These are phyloP conservation scores for Eurytoma californica DNA, from an alignment of 2,888 invertebrate genomes.

Conservation along the genomic window DNA sequence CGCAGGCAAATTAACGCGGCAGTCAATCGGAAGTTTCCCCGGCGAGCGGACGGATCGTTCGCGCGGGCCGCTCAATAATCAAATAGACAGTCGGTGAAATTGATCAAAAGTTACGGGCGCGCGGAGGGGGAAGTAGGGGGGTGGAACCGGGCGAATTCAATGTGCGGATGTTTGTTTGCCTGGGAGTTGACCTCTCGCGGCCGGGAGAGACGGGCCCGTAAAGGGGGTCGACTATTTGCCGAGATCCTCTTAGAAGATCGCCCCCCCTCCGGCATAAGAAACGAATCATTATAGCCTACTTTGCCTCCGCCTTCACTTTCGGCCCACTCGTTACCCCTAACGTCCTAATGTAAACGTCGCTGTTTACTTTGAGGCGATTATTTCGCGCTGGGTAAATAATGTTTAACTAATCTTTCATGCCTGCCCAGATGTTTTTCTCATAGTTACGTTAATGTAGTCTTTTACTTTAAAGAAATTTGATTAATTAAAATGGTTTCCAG, in stretches of 20 bases:
- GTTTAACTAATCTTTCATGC: constrained; percentile 4
- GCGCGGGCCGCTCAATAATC: constrained; percentile 37
- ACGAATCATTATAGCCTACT: constrained; percentile 19
- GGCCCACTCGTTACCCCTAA: neutral
- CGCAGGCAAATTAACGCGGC: neutral
- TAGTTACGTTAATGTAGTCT: no score
- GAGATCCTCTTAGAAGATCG: constrained; percentile 19
- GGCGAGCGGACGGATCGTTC: neutral
- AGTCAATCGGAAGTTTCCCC: neutral
- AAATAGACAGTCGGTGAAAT: constrained; percentile 44
- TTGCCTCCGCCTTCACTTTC: neutral
- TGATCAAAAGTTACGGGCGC: constrained; percentile 39
- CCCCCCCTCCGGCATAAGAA: neutral
- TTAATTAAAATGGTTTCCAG: no score
- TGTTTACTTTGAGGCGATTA: constrained; percentile 1
- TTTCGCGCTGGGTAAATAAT: constrained; percentile 1
- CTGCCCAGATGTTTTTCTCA: neutral
- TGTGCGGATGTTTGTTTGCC: constrained; percentile 49
- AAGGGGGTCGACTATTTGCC: constrained; percentile 27
- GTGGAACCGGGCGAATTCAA: constrained; percentile 27
- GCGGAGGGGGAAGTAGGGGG: neutral
- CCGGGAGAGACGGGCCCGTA: constrained; percentile 31
- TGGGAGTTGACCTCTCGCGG: constrained; percentile 31
- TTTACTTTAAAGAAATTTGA: no score
- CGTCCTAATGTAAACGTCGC: constrained; percentile 11